A percentile compares a stretch with the other conserved stretches of the same genome.
These are phyloP conservation scores for Eledona agricola DNA, from an alignment of 2,888 invertebrate species.

Conservation along the genomic window DNA sequence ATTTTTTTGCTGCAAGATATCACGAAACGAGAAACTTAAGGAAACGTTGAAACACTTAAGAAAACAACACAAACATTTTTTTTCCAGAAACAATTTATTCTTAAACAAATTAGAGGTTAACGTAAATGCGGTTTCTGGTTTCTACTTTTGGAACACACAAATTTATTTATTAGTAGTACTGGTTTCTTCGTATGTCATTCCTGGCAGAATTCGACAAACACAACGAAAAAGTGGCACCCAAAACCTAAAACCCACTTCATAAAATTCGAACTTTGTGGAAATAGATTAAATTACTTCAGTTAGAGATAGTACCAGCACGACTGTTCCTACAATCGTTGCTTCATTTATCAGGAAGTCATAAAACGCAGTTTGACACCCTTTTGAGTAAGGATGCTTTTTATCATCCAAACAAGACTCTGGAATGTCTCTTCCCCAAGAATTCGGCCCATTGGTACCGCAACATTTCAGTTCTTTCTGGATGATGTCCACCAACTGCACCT, in stretches of 20 bases:
- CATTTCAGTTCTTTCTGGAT: slow-evolving; percentile 65
- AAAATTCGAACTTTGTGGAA: not conserved
- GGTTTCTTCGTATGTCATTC: slow-evolving; percentile 36
- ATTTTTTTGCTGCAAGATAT: no score
- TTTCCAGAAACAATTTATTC: no score
- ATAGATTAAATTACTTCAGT: slow-evolving; percentile 39
- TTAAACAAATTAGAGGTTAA: slow-evolving; percentile 1
- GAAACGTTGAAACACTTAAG: no score
- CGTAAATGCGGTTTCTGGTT: no score
- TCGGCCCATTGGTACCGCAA: slow-evolving; percentile 39
- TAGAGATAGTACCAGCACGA: slow-evolving; percentile 41
- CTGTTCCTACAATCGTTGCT: slow-evolving; percentile 42
- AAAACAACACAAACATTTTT: no score
- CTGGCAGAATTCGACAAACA: slow-evolving; percentile 44
- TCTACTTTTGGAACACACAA: not conserved
- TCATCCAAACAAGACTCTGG: slow-evolving; percentile 9
- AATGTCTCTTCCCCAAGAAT: slow-evolving; percentile 21
- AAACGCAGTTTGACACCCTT: slow-evolving; percentile 37
- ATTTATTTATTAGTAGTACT: slow-evolving; percentile 20
- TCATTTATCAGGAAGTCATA: slow-evolving; percentile 39
- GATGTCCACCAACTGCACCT: slow-evolving; percentile 67
- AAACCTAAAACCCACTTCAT: slow-evolving; percentile 40
- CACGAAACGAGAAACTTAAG: no score
- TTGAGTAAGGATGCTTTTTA: slow-evolving; percentile 2
- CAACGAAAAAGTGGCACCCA: slow-evolving; percentile 43